Evolutionary conservation across 2,888 invertebrate species (phyloP), one percentile per base, ranked within the genome.

Genomic region (Polymixis flavicincta): DNA sequence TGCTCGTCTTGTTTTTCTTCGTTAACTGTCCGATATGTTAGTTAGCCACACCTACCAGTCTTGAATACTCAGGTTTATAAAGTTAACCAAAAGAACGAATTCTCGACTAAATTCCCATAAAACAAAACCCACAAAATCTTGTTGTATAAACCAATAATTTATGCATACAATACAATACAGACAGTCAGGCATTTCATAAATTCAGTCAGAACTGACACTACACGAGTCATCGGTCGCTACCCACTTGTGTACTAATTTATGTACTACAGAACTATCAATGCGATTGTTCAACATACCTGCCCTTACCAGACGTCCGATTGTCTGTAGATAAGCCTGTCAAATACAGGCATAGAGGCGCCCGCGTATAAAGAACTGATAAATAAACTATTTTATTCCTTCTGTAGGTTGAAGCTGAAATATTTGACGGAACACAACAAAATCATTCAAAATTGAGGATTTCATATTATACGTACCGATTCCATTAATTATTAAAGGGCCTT

Each of bases 221-320:
- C 14, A 55, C 42, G 70, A 76, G 61, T 70, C 68, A 83, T 63
- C 71, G 76, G 55, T 63, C 61, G 60, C 60, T 28, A 25, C 28
- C 45, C 2, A 28, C 59, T 13, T 72, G 48, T 61, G 22, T 70
- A 42, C 52, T 74, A 76, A 83, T 78, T 61, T 81, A 84, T 84
- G 75, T 83, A 61, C 22, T 28, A 48, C 22, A 28, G 17, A 48
- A 32, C 25, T 28, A 59, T 48, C 50, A 57, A 52, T n/a, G 54
- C 68, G 45, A 83, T 85, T 83, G 77, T 82, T 71, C 37, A 67
- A 22, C 69, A 71, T 85, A 75, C 83, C 75, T 83, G 85, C 66
- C 85, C 79, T 79, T 70, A 70, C 9, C 65, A 83, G 85, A 73
- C 64, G 28, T 25, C 37, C 22, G 71, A 83, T 85, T 85, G 83